Evolutionary conservation across 2,888 invertebrate genomes (phyloP).

Genomic region (Smittia aterrima): DNA sequence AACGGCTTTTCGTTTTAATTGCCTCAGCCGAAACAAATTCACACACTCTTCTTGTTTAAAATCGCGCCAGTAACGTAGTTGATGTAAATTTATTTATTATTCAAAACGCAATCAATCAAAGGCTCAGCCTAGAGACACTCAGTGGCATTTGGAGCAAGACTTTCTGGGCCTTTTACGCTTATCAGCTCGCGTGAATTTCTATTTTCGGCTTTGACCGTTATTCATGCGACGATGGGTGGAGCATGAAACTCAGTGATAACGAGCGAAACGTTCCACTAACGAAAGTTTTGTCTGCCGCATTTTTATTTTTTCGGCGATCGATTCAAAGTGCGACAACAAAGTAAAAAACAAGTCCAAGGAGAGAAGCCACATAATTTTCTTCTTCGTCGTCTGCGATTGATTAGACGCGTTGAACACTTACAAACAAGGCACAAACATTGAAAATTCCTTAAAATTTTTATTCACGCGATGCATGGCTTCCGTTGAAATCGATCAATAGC

Average conservation of each 20-base stretch:
- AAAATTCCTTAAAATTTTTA: too few species aligned
- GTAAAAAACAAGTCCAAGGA: constrained; percentile 5
- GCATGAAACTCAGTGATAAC: constrained; percentile 8
- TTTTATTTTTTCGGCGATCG: not conserved
- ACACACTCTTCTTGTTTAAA: not conserved
- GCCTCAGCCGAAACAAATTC: not conserved
- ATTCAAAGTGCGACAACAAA: not conserved
- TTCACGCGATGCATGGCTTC: too few species aligned
- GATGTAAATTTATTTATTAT: not conserved
- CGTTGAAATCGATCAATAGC: too few species aligned
- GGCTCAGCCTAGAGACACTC: not conserved
- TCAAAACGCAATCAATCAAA: not conserved
- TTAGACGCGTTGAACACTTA: too few species aligned
- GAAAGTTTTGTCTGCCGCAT: not conserved
- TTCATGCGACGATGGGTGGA: not conserved
- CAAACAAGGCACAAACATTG: too few species aligned
- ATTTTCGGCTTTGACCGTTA: constrained; percentile 20
- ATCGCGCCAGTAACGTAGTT: constrained; percentile 7
- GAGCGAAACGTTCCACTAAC: not conserved
- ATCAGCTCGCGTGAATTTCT: not conserved
- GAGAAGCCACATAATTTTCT: not conserved
- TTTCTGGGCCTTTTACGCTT: not conserved
- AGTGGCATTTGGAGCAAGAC: not conserved
- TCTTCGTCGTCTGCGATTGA: not conserved
- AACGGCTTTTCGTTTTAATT: constrained; percentile 12